Conservation (phyloP, 2,113 vertebrate species). For the Haemorhous mexicanus region DNA sequence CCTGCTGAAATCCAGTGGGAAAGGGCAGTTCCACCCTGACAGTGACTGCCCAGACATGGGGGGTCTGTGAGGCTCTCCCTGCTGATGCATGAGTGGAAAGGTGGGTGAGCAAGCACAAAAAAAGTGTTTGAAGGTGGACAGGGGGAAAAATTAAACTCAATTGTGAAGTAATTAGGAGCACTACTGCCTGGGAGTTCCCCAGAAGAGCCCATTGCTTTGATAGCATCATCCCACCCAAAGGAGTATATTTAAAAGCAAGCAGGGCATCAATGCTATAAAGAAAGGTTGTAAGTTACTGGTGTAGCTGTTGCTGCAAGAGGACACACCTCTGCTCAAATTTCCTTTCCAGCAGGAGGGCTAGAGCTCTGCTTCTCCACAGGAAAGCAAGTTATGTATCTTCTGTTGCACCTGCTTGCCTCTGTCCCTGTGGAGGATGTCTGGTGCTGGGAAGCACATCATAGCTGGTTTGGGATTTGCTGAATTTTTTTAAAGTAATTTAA, state of each 20-base stretch:
- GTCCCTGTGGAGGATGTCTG: background rate
- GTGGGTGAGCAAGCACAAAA: background rate
- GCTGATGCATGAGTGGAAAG: background rate
- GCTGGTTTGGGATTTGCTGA: background rate
- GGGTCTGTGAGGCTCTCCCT: background rate
- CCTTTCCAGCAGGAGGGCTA: background rate
- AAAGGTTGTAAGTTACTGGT: background rate
- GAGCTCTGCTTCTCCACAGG: background rate
- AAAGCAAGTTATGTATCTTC: background rate
- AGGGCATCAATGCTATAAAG: background rate
- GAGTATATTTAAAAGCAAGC: background rate
- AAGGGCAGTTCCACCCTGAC: background rate
- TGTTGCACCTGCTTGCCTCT: background rate
- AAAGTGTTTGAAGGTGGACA: background rate
- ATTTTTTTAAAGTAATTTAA: background rate
- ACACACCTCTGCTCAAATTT: background rate
- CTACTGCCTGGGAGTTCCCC: background rate
- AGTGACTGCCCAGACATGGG: fast-evolving
- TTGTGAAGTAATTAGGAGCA: background rate
- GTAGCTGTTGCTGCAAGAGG: background rate
- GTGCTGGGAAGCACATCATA: background rate
- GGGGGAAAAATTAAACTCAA: fast-evolving
- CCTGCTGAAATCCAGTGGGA: background rate
- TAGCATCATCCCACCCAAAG: background rate
- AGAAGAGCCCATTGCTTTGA: background rate